Evolutionary conservation across 2,797 vertebrate species (phyloP), one percentile per base, ranked within the genome.

Genomic region (Meriones psammophilus): DNA sequence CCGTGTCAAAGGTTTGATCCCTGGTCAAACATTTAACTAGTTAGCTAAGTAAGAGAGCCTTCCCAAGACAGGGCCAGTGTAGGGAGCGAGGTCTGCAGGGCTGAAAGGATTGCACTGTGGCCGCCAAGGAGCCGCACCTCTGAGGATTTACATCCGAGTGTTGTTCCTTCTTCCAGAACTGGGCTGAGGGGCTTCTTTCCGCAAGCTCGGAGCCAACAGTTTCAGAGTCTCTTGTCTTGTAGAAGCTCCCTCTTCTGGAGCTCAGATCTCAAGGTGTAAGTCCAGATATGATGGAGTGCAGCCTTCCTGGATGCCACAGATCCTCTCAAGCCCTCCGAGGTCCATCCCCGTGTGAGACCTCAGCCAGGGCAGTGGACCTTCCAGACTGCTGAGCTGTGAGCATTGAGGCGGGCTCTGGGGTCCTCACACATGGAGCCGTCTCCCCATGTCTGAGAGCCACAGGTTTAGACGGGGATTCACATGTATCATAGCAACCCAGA

Each of bases 191-290:
- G 71, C 46, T 78, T 73, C 8, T 2, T 93, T 91, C 56, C 9
- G 30, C 60, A 90, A 88, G n/a, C 30, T 5, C n/a, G 50, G 62
- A 33, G 30, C n/a, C 73, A 88, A 50, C 26, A 91, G 69, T 78
- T 83, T 94, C 36, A 79, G 60, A 50, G 78, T 4, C 60, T 80
- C 30, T 73, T 39, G 2, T 76, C n/a, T 50, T 54, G 74, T 83
- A 60, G 39, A 88, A 83, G 39, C 42, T 88, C 50, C 64, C 18
- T 50, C 62, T 93, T 95, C 86, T 58, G 26, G 68, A 91, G 69
- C 18, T 20, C 42, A 83, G 68, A 73, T 42, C 42, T 33, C 22
- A n/a, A 3, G 4, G 1, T n/a, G 6, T 50, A 33, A 94, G 22
- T 69, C 71, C 24, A 78, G 24, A 56, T 1, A 6, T 7, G 3